phyloP scores from a whole-genome alignment of 2,888 invertebrate genomes.

The Elgonia sp. region DNA sequence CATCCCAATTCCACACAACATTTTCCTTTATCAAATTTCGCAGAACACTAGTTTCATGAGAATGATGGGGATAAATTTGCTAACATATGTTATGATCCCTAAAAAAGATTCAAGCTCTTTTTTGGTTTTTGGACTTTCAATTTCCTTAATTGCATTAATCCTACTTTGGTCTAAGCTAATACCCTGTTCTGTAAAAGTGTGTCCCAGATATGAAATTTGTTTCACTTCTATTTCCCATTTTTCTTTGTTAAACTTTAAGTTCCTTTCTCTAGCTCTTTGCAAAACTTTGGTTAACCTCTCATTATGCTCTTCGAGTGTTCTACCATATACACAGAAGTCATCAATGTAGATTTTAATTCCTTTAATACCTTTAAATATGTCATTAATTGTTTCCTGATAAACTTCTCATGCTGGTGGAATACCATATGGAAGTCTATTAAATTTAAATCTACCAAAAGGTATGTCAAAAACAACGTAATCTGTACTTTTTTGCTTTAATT shows the following conservation, averaged over 20 bases:
- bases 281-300: conserved; percentile 67
- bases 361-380: conserved; percentile 35
- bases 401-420: conserved; percentile 74
- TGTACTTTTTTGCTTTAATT: conserved; percentile 75
- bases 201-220: conserved; percentile 67
- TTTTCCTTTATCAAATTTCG: conserved; percentile 30
- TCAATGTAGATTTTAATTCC: conserved; percentile 22
- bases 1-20: conserved; percentile 8
- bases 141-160: conserved; percentile 75
- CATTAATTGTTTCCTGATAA: conserved; percentile 1
- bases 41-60: background rate
- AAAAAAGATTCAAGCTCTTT: conserved; percentile 56
- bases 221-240: conserved; percentile 65
- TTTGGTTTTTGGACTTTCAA: conserved; percentile 62
- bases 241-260: conserved; percentile 63
- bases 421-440: conserved; percentile 81
- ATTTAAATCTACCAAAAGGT: conserved; percentile 80
- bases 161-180: conserved; percentile 67
- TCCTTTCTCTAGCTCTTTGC: conserved; percentile 54
- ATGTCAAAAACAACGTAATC: conserved; percentile 79
- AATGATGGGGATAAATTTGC: conserved; percentile 5
- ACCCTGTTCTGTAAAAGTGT: conserved; percentile 65
- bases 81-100: conserved; percentile 26
- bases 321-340: conserved; percentile 76
- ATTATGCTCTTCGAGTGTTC: conserved; percentile 77